A percentile compares a stretch with the other conserved stretches of the same genome.
Evolutionary conservation across 2,888 invertebrate species (phyloP).

Genomic region (Caenorhabditis plicata): DNA sequence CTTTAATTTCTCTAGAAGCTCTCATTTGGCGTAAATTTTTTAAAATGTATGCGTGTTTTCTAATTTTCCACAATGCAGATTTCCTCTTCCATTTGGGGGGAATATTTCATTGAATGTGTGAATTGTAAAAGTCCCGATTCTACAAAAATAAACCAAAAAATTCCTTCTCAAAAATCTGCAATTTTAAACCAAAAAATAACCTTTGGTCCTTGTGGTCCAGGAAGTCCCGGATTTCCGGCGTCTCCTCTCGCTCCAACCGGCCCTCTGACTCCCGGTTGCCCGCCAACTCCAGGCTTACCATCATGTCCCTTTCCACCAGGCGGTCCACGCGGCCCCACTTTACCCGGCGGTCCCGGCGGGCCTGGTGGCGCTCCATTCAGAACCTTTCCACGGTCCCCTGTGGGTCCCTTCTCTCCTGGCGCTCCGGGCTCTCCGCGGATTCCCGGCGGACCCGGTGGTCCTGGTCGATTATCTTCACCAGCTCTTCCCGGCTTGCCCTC

Average conservation of each 20-base stretch:
- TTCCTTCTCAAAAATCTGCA: too few species aligned
- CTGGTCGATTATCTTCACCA: slow-evolving; percentile 60
- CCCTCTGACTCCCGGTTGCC: slow-evolving; percentile 53
- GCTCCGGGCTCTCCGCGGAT: slow-evolving; percentile 54
- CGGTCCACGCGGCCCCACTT: slow-evolving; percentile 51
- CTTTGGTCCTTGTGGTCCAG: slow-evolving; percentile 56
- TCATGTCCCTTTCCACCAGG: slow-evolving; percentile 52
- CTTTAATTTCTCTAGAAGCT: too few species aligned
- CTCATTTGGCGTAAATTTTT: too few species aligned
- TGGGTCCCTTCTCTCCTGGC: slow-evolving; percentile 51
- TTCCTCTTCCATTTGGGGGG: too few species aligned
- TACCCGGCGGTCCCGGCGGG: slow-evolving; percentile 52
- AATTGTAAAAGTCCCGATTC: too few species aligned
- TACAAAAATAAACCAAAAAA: too few species aligned
- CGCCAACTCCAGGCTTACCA: slow-evolving; percentile 48
- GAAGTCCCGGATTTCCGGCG: slow-evolving; percentile 55
- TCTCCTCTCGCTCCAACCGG: slow-evolving; percentile 51
- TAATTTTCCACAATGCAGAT: too few species aligned
- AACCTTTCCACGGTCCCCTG: slow-evolving; percentile 49
- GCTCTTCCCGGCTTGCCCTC: slow-evolving; percentile 38
- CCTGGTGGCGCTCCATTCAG: slow-evolving; percentile 57
- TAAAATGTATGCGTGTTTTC: too few species aligned
- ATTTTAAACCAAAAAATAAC: background rate
- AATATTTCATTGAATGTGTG: too few species aligned
- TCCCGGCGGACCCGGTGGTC: slow-evolving; percentile 62